Evolutionary conservation across 2,888 invertebrate species (phyloP), one percentile per base, ranked within the genome.

Genomic region (Heliothis peltigera): DNA sequence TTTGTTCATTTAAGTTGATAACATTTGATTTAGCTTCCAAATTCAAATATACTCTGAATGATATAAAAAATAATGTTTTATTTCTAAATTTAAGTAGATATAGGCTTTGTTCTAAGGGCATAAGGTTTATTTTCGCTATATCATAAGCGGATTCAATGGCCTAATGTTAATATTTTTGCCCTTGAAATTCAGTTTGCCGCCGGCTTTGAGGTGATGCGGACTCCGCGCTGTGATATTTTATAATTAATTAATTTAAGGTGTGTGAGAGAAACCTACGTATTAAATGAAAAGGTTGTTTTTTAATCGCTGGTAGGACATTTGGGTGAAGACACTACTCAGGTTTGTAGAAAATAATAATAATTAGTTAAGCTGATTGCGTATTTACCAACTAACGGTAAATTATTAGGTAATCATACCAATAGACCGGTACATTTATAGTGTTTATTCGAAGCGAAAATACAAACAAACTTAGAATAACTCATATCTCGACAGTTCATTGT

Each of bases 131-230:
- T 53, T 59, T 78, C 12, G 72, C 58, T 63, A 57, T 54, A 39
- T 2, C 1, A 43, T 8, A 7, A 8, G 15, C 8, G 43, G 10
- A 48, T 54, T 71, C 51, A 44, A 47, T 54, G 57, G 54, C 60
- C 52, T 65, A 57, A 28, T 70, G 64, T 28, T 64, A 64, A 70
- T 43, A 58, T 46, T 32, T 21, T 17, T 53, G 58, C 39, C 79
- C 78, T 81, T 79, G 71, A 77, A 25, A 39, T 64, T 71, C 84
- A 89, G 88, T 90, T 77, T 74, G 77, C 56, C 77, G 77, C 63
- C 69, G 80, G 80, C 74, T 56, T 74, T 79, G 84, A 32, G 64
- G 79, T 81, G 80, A 81, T 77, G 73, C 70, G 72, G 80, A 68
- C 79, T 82, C 82, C 80, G 70, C 58, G 58, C 32, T 56, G 64